phyloP scores from a whole-genome alignment of 2,888 invertebrate species.

The Reticulitermes lucifugus region DNA sequence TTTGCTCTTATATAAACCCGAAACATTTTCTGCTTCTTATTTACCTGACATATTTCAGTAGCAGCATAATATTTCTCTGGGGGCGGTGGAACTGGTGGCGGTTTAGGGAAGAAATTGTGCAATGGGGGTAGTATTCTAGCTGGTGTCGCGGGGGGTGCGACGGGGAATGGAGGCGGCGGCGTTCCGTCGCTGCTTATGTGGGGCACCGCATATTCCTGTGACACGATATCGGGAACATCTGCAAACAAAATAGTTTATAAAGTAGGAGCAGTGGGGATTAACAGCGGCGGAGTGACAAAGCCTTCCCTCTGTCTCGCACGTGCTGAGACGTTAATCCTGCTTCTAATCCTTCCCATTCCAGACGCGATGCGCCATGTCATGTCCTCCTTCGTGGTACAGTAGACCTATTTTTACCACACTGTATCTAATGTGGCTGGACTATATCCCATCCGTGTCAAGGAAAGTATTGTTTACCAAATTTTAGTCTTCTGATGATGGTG shows the following conservation, averaged over 20 bases:
- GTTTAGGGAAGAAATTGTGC: slow-evolving; percentile 67
- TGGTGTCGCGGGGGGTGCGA: slow-evolving; percentile 60
- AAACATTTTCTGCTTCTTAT: neutral
- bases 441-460: no score
- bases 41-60: slow-evolving; percentile 72
- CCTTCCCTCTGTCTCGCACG: neutral
- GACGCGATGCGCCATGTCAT: neutral
- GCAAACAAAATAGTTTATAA: slow-evolving; percentile 53
- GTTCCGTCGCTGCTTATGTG: slow-evolving; percentile 61
- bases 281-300: neutral
- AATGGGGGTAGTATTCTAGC: slow-evolving; percentile 66
- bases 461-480: no score
- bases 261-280: neutral
- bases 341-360: neutral
- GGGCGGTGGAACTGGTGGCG: slow-evolving; percentile 68
- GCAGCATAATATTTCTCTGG: slow-evolving; percentile 79
- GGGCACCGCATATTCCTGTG: slow-evolving; percentile 74
- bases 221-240: slow-evolving; percentile 72
- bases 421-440: neutral
- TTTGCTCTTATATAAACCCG: no score
- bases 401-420: neutral
- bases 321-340: neutral
- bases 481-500: no score
- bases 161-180: slow-evolving; percentile 58
- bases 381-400: neutral